phyloP scores from a whole-genome alignment of 2,797 vertebrate species.

The Hapalemur alaotrensis region DNA sequence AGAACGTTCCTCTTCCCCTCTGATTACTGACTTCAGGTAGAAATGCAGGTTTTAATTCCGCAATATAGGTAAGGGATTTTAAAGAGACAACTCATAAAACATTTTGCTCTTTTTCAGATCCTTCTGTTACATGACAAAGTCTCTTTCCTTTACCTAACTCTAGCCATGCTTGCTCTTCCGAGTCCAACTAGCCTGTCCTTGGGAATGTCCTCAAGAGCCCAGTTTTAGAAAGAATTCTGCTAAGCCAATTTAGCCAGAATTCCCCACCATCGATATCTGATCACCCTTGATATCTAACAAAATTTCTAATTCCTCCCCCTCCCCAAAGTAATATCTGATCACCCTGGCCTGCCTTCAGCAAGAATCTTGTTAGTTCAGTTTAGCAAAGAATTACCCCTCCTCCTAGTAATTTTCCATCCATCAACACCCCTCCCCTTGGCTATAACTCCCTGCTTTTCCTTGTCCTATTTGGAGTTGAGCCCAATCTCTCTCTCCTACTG shows the following conservation, averaged over 20 bases:
- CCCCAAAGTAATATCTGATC: not conserved
- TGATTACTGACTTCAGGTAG: too few species aligned
- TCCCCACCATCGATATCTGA: not conserved
- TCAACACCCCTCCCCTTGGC: not conserved
- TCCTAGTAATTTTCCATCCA: not conserved
- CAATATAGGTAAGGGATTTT: too few species aligned
- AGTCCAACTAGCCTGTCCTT: not conserved
- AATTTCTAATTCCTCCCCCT: slow-evolving; percentile 1
- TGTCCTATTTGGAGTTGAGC: not conserved
- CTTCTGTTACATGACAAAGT: not conserved
- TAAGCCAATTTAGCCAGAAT: not conserved
- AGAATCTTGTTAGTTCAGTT: not conserved
- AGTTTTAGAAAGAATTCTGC: not conserved
- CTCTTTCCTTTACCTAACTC: not conserved
- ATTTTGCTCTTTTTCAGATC: too few species aligned
- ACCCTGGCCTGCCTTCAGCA: not conserved
- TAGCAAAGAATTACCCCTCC: not conserved
- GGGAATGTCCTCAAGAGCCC: not conserved
- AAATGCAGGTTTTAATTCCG: too few species aligned
- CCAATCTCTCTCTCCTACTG: not conserved
- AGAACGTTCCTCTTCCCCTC: too few species aligned
- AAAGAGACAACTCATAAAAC: too few species aligned
- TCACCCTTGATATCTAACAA: not conserved
- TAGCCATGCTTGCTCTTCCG: too few species aligned
- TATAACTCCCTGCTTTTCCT: not conserved